These are phyloP conservation scores for Sapajus apella DNA, from an alignment of 2,113 vertebrate species.

Conservation along the genomic window DNA sequence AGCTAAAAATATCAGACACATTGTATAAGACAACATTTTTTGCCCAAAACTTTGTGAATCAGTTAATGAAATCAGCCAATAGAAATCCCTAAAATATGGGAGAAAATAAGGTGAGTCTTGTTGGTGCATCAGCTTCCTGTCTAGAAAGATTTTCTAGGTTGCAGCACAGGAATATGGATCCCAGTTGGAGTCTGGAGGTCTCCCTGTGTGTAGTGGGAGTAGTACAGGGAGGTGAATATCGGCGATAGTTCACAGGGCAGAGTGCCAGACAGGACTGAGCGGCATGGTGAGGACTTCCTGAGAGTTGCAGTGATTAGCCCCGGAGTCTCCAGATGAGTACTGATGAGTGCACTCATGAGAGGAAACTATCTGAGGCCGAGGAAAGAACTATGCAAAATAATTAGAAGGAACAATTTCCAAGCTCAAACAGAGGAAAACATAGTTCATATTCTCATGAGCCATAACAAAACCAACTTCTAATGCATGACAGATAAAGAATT, in stretches of 20 bases:
- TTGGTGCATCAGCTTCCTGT: background rate
- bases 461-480: background rate
- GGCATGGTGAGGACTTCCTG: background rate
- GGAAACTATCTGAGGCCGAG: background rate
- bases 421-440: background rate
- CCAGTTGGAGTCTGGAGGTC: too few relatives aligned
- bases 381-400: background rate
- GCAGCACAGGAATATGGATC: too few relatives aligned
- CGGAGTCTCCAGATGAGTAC: background rate
- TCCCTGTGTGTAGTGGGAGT: too few relatives aligned
- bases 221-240: background rate
- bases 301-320: too few relatives aligned
- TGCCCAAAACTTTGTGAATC: background rate
- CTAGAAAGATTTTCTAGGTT: too few relatives aligned
- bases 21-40: background rate
- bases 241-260: background rate
- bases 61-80: background rate
- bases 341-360: background rate
- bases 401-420: background rate
- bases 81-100: background rate
- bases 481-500: background rate
- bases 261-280: background rate
- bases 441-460: background rate
- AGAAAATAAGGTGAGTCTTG: background rate
- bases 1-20: background rate